These are phyloP conservation scores for Candidula unifasciata DNA, from an alignment of 2,888 invertebrate species.

Conservation along the genomic window DNA sequence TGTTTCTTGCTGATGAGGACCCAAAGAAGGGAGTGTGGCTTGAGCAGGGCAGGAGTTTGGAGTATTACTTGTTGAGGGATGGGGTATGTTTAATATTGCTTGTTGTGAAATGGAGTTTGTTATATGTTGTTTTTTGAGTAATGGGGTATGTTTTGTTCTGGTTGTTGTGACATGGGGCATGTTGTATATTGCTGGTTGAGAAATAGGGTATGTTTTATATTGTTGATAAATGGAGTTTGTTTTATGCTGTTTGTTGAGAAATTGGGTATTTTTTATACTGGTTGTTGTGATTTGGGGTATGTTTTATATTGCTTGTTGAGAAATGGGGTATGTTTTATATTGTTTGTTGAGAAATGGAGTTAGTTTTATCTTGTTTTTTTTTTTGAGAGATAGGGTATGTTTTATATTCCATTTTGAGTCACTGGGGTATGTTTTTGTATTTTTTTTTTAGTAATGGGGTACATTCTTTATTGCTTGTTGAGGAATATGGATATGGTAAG, in stretches of 20 bases:
- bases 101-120: not conserved
- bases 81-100: slow-evolving; percentile 79
- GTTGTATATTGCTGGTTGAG: not conserved
- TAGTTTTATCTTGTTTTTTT: too few relatives aligned
- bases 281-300: not conserved
- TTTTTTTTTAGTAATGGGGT: too few relatives aligned
- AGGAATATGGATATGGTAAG: too few relatives aligned
- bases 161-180: not conserved
- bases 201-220: too few relatives aligned
- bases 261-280: not conserved
- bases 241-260: not conserved
- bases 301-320: not conserved
- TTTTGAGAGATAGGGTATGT: too few relatives aligned
- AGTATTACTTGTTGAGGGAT: slow-evolving; percentile 96
- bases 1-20: slow-evolving; percentile 97
- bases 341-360: too few relatives aligned
- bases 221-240: not conserved
- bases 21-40: slow-evolving; percentile 95
- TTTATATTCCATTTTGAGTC: too few relatives aligned
- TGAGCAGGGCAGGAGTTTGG: slow-evolving; percentile 93
- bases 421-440: too few relatives aligned
- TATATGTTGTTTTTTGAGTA: not conserved
- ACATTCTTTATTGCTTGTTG: too few relatives aligned
- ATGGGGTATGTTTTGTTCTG: not conserved
- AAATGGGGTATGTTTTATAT: not conserved